Conservation (phyloP, 2,888 invertebrate genomes). For the Epirrita christyi region DNA sequence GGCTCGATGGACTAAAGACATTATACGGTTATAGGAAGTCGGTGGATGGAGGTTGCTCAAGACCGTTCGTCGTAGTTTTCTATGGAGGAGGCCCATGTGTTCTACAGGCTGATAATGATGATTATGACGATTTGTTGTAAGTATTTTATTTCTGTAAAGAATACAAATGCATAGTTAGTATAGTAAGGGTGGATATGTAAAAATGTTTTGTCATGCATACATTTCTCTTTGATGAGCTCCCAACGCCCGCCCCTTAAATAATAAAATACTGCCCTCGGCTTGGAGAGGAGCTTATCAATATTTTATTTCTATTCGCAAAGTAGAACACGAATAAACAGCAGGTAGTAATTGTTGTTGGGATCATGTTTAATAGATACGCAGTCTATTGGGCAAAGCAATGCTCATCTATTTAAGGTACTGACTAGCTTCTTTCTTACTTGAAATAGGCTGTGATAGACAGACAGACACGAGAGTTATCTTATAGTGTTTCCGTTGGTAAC, state of each 20-base stretch:
- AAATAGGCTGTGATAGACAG: too few relatives aligned
- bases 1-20: too few relatives aligned
- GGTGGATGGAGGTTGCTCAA: too few relatives aligned
- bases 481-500: too few relatives aligned
- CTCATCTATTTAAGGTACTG: not conserved
- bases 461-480: too few relatives aligned
- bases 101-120: too few relatives aligned
- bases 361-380: slow-evolving; percentile 10
- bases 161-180: not conserved
- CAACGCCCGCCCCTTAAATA: slow-evolving; percentile 34
- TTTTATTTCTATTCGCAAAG: slow-evolving; percentile 40
- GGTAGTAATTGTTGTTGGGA: slow-evolving; percentile 29
- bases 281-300: slow-evolving; percentile 38
- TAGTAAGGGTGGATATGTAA: slow-evolving; percentile 22
- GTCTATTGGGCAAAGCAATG: not conserved
- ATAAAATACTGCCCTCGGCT: slow-evolving; percentile 33
- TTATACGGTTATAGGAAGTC: too few relatives aligned
- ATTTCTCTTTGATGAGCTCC: slow-evolving; percentile 37
- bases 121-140: too few relatives aligned
- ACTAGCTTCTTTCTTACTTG: too few relatives aligned
- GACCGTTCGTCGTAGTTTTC: too few relatives aligned
- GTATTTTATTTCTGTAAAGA: too few relatives aligned
- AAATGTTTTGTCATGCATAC: slow-evolving; percentile 38
- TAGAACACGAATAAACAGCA: slow-evolving; percentile 25
- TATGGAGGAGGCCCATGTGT: too few relatives aligned